Percentiles rank a stretch among this genome's conserved stretches.
Evolutionary conservation across 2,888 invertebrate genomes (phyloP).

Genomic region (Drosophila macrothrix): DNA sequence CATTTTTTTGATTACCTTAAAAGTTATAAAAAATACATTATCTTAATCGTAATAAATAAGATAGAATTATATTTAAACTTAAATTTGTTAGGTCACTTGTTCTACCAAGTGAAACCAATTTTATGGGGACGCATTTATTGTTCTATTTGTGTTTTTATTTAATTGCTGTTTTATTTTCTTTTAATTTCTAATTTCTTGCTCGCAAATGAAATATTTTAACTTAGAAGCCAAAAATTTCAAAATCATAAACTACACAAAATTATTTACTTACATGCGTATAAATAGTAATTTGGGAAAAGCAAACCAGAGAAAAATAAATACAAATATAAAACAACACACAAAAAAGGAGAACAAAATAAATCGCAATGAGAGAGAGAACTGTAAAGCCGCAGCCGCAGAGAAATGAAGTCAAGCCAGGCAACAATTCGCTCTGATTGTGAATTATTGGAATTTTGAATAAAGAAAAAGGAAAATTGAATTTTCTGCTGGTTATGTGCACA

Average conservation of each 20-base stretch:
- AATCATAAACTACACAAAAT: conserved; percentile 21
- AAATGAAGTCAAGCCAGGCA: conserved; percentile 42
- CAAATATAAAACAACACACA: conserved; percentile 7
- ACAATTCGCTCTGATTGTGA: conserved; percentile 56
- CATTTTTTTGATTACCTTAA: neutral
- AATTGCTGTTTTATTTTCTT: neutral
- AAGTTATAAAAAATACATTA: neutral
- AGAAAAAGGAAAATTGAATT: conserved; percentile 67
- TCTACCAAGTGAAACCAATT: neutral
- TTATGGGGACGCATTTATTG: neutral
- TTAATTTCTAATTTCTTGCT: neutral
- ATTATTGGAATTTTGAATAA: conserved; percentile 71
- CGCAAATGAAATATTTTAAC: conserved; percentile 15
- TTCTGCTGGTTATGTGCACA: conserved; percentile 48
- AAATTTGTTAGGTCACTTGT: neutral
- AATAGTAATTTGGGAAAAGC: neutral
- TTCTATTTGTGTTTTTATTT: neutral
- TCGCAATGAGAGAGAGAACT: conserved; percentile 31
- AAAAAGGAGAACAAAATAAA: conserved; percentile 25
- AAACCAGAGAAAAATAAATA: neutral
- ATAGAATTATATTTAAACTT: neutral
- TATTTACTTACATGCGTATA: conserved; percentile 19
- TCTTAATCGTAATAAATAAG: neutral
- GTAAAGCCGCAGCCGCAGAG: conserved; percentile 30
- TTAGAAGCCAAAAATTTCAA: conserved; percentile 10